Conservation (phyloP, 2,888 invertebrate genomes). For the Ichneumoninae sp. region DNA sequence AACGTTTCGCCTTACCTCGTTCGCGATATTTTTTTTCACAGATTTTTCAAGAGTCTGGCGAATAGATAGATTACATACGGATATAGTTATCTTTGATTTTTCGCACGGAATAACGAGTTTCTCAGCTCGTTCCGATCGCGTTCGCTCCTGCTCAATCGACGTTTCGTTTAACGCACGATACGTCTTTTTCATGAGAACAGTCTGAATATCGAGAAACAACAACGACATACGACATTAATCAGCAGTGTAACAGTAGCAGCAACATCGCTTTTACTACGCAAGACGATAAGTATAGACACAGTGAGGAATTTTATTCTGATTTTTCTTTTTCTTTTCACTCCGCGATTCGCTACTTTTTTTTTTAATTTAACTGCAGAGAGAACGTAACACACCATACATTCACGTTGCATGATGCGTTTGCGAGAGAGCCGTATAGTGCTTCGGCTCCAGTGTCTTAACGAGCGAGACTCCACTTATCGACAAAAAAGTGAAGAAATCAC, state of each 20-base stretch:
- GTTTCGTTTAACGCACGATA: constrained; percentile 19
- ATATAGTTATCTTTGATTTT: constrained; percentile 27
- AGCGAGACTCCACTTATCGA: constrained; percentile 48
- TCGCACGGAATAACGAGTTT: neutral
- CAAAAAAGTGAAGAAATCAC: constrained; percentile 1
- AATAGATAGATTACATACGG: constrained; percentile 24
- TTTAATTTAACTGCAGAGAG: constrained; percentile 23
- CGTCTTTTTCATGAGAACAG: constrained; percentile 34
- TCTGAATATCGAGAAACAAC: constrained; percentile 82
- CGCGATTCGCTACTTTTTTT: constrained; percentile 10
- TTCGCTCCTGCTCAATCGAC: constrained; percentile 25
- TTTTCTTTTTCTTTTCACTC: constrained; percentile 35
- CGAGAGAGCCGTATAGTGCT: constrained; percentile 53
- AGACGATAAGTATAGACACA: constrained; percentile 69
- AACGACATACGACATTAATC: constrained; percentile 83
- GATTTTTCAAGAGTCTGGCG: constrained; percentile 40
- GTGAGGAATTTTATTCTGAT: constrained; percentile 65
- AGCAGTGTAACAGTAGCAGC: constrained; percentile 79
- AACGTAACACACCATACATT: constrained; percentile 25
- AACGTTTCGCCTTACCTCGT: constrained; percentile 33
- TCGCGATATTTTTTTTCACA: constrained; percentile 37
- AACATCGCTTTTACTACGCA: constrained; percentile 71
- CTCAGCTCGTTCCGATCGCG: neutral
- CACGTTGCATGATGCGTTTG: constrained; percentile 41
- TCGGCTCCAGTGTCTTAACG: constrained; percentile 37